Base-by-base conservation (phyloP, 2,797 vertebrate genomes). In the Eospalax fontanierii region DNA sequence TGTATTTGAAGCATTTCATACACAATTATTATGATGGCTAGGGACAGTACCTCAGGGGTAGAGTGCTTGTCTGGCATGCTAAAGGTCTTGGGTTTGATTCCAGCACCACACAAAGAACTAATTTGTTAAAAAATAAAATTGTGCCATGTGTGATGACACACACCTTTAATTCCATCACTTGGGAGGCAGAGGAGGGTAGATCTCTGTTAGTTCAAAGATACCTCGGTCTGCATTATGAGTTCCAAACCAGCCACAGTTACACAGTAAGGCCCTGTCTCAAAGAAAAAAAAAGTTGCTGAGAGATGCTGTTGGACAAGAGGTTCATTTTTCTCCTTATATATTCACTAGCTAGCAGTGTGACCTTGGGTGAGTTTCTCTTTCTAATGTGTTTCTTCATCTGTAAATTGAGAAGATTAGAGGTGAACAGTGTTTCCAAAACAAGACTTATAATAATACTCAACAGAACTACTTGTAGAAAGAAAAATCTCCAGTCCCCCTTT, bases 321-420 rank as follows among this genome's bases (percentile, higher is more conserved):
- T 94, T 95, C 59, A 70, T 59, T 35, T 93, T 70, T 82, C 66
- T 83, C 43, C 35, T 63, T 24, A 68, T 76, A 63, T 16, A 80
- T 63, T 95, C 71, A 95, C 57, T 75, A 66, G 94, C 57, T 87
- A 70, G 14, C 30, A 86, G 0, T 68, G 16, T 75, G 73, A 87
- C 84, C 57, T 82, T 85, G 38, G 33, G 24, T 87, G 40, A 35
- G 30, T 93, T 92, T 33, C 50, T 19, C 76, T 95, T 95, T 90
- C 54, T 93, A 63, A 96, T 59, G 43, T 94, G 30, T 96, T 93
- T 91, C 8, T 18, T 90, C 74, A 73, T 90, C 74, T 65, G 19
- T 94, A 85, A 91, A 90, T 91, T 84, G 68, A 90, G 43, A 84
- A n/a, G 12, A 88, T 95, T 95, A 90, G 14, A 88, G 18, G 61